A percentile compares a stretch with the other conserved stretches of the same genome.
Evolutionary conservation across 2,888 invertebrate genomes (phyloP).

Genomic region (Eilema depressum): DNA sequence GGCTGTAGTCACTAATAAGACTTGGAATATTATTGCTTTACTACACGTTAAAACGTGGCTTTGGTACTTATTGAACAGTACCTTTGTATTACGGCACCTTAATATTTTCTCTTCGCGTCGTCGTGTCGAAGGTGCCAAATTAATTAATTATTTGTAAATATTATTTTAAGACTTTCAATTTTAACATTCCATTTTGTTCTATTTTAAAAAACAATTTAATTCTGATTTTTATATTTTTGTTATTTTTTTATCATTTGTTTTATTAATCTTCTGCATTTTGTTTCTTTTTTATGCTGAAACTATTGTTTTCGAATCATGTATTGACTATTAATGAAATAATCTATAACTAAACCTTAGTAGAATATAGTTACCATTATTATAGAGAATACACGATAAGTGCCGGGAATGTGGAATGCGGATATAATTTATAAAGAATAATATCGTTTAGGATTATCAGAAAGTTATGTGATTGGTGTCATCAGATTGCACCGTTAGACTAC

Average conservation of each 20-base stretch:
- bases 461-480: constrained; percentile 32
- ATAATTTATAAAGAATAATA: constrained; percentile 42
- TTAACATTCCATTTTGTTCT: constrained; percentile 53
- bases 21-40: constrained; percentile 51
- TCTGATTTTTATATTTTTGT: constrained; percentile 12
- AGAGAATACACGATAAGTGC: constrained; percentile 66
- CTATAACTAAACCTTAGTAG: constrained; percentile 46
- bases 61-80: constrained; percentile 46
- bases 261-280: background rate
- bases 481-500: constrained; percentile 28
- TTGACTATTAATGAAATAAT: constrained; percentile 29
- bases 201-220: constrained; percentile 26
- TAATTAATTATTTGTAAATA: constrained; percentile 56
- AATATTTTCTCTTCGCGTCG: constrained; percentile 41
- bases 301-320: constrained; percentile 34
- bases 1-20: constrained; percentile 55
- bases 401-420: constrained; percentile 83
- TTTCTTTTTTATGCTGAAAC: constrained; percentile 24
- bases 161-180: constrained; percentile 45
- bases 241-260: constrained; percentile 16
- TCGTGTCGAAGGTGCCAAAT: constrained; percentile 55
- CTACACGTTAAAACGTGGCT: constrained; percentile 40
- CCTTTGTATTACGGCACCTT: constrained; percentile 51
- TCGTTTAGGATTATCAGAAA: constrained; percentile 27
- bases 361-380: constrained; percentile 66